phyloP scores from a whole-genome alignment of 2,113 vertebrate species.

The Pimephales promelas region DNA sequence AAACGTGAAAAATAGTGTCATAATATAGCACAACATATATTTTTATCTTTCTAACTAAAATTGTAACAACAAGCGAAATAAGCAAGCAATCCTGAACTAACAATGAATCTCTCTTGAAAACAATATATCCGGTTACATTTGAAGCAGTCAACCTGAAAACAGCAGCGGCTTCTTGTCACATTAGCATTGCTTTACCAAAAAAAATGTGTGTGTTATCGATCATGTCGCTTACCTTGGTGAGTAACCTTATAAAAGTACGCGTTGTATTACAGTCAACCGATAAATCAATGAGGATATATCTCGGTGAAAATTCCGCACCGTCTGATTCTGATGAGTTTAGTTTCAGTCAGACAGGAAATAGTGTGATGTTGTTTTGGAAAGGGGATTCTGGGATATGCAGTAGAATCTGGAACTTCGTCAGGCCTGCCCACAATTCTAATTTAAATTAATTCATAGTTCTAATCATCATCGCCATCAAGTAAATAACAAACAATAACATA shows the following conservation, averaged over 20 bases:
- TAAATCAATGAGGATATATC: not conserved
- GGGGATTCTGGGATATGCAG: constrained; percentile 48
- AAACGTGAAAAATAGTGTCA: not conserved
- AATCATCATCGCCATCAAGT: not conserved
- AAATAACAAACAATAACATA: not conserved
- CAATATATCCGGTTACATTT: not conserved
- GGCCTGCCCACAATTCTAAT: not conserved
- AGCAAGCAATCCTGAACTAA: not conserved
- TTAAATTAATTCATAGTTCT: not conserved
- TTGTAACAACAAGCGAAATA: not conserved
- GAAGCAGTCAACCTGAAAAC: not conserved
- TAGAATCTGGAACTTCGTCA: not conserved
- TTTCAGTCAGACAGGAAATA: constrained; percentile 26
- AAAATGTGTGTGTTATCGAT: not conserved
- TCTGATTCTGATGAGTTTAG: constrained; percentile 10
- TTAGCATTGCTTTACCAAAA: not conserved
- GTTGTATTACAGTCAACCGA: not conserved
- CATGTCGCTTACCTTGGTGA: constrained; percentile 12
- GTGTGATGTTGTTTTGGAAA: constrained; percentile 13
- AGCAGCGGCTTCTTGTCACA: not conserved
- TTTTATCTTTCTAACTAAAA: not conserved
- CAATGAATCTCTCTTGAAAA: not conserved
- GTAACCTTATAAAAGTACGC: not conserved
- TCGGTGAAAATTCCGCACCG: not conserved
- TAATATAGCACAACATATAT: not conserved